phyloP scores from a whole-genome alignment of 2,888 invertebrate genomes.

The Diarsia brunnea region DNA sequence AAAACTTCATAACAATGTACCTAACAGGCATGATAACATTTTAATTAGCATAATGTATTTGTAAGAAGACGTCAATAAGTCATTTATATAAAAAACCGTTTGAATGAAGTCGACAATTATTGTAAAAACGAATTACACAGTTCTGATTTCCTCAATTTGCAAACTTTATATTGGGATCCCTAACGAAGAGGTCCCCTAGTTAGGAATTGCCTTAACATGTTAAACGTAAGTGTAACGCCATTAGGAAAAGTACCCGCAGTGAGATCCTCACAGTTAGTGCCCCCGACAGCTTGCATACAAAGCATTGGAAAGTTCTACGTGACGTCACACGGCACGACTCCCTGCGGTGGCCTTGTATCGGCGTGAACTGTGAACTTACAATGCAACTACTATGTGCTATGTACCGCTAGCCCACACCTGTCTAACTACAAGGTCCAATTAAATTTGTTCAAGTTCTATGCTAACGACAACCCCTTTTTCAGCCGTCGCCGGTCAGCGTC shows the following conservation, averaged over 20 bases:
- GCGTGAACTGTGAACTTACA: constrained; percentile 45
- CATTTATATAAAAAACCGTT: background rate
- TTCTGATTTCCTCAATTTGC: no score
- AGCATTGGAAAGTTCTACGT: constrained; percentile 56
- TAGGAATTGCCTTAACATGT: constrained; percentile 1
- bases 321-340: constrained; percentile 50
- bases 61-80: background rate
- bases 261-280: constrained; percentile 3
- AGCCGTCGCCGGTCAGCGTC: constrained; percentile 45
- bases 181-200: background rate
- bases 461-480: constrained; percentile 65
- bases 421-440: constrained; percentile 39
- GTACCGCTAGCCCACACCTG: constrained; percentile 43
- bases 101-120: background rate
- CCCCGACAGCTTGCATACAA: constrained; percentile 47
- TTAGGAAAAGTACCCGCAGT: constrained; percentile 13
- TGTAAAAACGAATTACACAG: background rate
- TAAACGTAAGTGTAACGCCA: background rate
- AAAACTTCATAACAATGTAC: background rate
- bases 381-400: background rate
- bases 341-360: constrained; percentile 50
- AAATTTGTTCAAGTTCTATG: constrained; percentile 48
- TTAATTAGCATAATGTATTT: constrained; percentile 6
- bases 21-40: background rate
- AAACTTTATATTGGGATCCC: background rate